Evolutionary conservation across 2,113 vertebrate species (phyloP), one percentile per base, ranked within the genome.

Genomic region (Takifugu flavidus): DNA sequence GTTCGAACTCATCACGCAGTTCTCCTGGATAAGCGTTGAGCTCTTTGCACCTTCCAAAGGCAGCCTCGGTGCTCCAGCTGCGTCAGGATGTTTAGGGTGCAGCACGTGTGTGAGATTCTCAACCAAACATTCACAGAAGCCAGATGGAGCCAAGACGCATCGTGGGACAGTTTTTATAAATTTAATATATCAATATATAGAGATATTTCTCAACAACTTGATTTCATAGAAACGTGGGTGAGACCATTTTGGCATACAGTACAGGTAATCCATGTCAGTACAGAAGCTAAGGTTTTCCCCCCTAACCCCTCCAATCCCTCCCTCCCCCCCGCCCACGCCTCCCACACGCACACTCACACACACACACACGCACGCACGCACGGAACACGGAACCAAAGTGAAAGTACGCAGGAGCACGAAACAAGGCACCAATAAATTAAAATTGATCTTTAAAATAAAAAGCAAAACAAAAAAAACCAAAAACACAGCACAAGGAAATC

Each of bases 131-230:
- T 4, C 25, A 13, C 4, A 58, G 15, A 76, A 20, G 61, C n/a
- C 20, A 43, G 6, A 56, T 39, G 52, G 70, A 59, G 49, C 2
- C 11, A 45, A 59, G 63, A 39, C 56, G 67, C 53, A 49, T 67
- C 64, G 34, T 57, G 61, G 76, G 67, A 60, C 56, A 74, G 76
- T 90, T 91, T 90, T 92, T 89, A 89, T 85, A 86, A 91, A 91
- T 92, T 91, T 92, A 92, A 90, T 91, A 90, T 91, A 92, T 90
- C 89, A 91, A 92, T 92, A 91, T 91, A 92, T 91, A 91, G 88
- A 90, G 90, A 91, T 90, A 91, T 92, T 91, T 92, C 91, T 91
- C 87, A 92, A 92, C 91, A 91, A 86, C 75, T 90, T 87, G 82
- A 91, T 92, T 92, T 88, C 88, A 91, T 92, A 92, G 86, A 92